Evolutionary conservation across 2,113 vertebrate genomes (phyloP).

Genomic region (Phodopus roborovskii): DNA sequence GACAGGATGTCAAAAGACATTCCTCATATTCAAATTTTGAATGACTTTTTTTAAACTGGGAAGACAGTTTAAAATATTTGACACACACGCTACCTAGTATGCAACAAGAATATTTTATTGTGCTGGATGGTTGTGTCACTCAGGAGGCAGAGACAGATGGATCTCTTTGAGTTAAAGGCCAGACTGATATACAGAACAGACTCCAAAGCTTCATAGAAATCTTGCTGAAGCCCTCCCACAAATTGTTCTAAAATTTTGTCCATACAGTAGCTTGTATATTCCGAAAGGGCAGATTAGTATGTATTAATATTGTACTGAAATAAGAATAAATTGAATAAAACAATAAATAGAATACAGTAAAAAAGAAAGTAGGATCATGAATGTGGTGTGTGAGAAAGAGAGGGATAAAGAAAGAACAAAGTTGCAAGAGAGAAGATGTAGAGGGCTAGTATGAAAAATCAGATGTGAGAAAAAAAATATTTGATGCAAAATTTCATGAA

Average conservation of each 20-base stretch:
- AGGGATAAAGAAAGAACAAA: background rate
- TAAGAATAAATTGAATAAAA: background rate
- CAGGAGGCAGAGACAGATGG: too few relatives aligned
- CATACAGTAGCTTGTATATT: background rate
- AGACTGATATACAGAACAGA: too few relatives aligned
- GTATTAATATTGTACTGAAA: background rate
- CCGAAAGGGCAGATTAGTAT: background rate
- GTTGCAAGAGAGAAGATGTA: too few relatives aligned
- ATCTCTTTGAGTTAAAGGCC: too few relatives aligned
- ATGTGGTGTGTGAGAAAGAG: background rate
- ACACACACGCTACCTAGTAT: background rate
- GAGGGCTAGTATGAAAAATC: fast-evolving
- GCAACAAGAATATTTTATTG: background rate
- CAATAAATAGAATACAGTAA: background rate
- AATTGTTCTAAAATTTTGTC: background rate
- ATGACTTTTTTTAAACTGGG: background rate
- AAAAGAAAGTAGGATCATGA: background rate
- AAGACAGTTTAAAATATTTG: background rate
- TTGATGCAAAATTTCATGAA: background rate
- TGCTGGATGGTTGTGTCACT: background rate
- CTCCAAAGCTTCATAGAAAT: too few relatives aligned
- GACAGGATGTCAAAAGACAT: background rate
- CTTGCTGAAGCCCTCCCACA: too few relatives aligned
- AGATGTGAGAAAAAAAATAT: background rate
- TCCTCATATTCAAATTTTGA: background rate